These are phyloP conservation scores for Cheilinus undulatus DNA, from an alignment of 2,113 vertebrate genomes.

Conservation along the genomic window DNA sequence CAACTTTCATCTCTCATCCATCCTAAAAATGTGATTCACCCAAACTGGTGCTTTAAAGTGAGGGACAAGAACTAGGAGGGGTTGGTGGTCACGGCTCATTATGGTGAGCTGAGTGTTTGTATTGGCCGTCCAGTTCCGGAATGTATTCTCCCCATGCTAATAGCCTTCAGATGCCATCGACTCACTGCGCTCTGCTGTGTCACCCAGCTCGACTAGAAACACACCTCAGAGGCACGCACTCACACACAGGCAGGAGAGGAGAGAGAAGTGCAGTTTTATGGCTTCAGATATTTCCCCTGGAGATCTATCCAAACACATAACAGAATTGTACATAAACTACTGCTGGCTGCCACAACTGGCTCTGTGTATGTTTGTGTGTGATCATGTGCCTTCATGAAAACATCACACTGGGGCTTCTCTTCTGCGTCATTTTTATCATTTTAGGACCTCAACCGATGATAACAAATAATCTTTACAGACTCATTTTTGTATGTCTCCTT, in stretches of 20 bases:
- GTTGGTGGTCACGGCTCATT: slow-evolving; percentile 82
- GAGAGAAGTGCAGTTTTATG: slow-evolving; percentile 63
- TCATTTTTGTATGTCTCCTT: neutral
- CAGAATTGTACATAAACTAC: slow-evolving; percentile 66
- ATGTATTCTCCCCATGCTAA: slow-evolving; percentile 83
- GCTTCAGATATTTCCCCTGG: slow-evolving; percentile 63
- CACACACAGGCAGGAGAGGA: slow-evolving; percentile 5
- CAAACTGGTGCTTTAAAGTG: slow-evolving; percentile 34
- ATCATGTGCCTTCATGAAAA: slow-evolving; percentile 1
- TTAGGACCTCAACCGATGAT: neutral
- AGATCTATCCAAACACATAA: slow-evolving; percentile 74
- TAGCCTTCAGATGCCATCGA: slow-evolving; percentile 81
- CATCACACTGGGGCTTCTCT: neutral
- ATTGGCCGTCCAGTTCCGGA: slow-evolving; percentile 81
- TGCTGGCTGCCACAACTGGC: slow-evolving; percentile 56
- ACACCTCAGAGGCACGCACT: slow-evolving; percentile 27
- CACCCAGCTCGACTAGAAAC: slow-evolving; percentile 53
- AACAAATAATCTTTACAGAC: neutral
- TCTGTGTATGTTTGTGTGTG: slow-evolving; percentile 23
- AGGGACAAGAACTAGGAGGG: slow-evolving; percentile 26
- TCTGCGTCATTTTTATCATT: slow-evolving; percentile 7
- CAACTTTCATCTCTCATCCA: neutral
- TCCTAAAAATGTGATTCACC: slow-evolving; percentile 49
- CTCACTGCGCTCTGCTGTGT: slow-evolving; percentile 79
- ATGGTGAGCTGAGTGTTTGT: slow-evolving; percentile 75